Percentiles rank a stretch among this genome's conserved stretches.
phyloP scores from a whole-genome alignment of 1,140 invertebrate species.

The Eupristina koningsbergeri region DNA sequence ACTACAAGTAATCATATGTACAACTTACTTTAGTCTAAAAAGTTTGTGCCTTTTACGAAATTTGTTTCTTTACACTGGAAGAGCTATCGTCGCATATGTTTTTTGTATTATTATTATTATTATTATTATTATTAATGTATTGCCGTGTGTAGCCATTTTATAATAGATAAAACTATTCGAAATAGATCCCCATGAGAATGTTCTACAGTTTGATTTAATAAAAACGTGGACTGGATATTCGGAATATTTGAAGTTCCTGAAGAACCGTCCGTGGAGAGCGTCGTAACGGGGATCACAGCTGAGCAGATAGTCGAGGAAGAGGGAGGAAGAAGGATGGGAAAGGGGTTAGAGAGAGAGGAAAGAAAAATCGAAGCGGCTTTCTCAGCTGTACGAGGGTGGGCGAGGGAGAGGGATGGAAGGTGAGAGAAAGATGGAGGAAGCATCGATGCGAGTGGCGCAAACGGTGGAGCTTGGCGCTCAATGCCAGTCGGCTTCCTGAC shows the following conservation, averaged over 20 bases:
- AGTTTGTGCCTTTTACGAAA: neutral
- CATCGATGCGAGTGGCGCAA: neutral
- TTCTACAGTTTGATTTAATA: neutral
- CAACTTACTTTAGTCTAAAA: no score
- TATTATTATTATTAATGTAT: no score
- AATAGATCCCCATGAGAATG: neutral
- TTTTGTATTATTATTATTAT: neutral
- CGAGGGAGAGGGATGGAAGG: neutral
- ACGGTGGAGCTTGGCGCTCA: neutral
- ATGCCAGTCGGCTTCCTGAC: slow-evolving; percentile 59
- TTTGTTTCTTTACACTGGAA: neutral
- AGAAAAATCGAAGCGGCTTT: neutral
- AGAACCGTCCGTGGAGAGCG: no score
- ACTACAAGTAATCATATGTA: no score
- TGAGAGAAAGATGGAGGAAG: slow-evolving; percentile 20
- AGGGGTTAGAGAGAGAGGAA: slow-evolving; percentile 6
- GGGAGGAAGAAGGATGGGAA: neutral
- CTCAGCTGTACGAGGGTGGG: neutral
- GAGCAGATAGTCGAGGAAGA: neutral
- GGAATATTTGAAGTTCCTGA: no score
- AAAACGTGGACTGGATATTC: neutral
- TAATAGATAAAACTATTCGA: neutral
- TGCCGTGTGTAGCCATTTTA: neutral
- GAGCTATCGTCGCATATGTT: neutral
- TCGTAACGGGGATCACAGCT: slow-evolving; percentile 8